Evolutionary conservation across 2,888 invertebrate species (phyloP).

Genomic region (Amorpha juglandis): DNA sequence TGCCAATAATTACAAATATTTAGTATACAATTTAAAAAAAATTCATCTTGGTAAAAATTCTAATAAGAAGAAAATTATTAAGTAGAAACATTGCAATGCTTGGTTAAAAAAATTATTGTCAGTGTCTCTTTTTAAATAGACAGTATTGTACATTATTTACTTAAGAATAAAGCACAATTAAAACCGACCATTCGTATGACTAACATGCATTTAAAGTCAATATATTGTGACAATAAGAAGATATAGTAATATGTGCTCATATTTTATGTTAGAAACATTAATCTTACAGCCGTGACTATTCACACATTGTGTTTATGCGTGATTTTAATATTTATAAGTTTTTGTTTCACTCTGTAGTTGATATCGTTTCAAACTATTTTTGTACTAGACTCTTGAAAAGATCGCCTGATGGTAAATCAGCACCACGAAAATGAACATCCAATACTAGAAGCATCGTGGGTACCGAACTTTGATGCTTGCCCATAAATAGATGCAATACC

Average conservation of each 20-base stretch:
- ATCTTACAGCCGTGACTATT: neutral
- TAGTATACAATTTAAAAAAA: too few relatives aligned
- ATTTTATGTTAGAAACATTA: neutral
- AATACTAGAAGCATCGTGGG: too few relatives aligned
- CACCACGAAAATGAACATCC: too few relatives aligned
- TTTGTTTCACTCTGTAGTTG: neutral
- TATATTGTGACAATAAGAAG: constrained; percentile 5
- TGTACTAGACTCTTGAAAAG: too few relatives aligned
- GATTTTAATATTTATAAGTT: neutral
- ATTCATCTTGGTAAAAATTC: neutral
- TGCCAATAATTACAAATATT: too few relatives aligned
- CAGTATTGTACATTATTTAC: neutral
- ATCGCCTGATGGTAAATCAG: too few relatives aligned
- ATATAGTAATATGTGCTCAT: neutral
- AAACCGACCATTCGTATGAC: neutral
- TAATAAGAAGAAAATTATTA: neutral
- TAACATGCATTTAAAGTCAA: neutral
- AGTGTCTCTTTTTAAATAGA: neutral
- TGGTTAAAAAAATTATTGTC: neutral
- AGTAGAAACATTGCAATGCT: neutral
- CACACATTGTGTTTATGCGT: constrained; percentile 4
- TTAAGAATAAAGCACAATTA: neutral
- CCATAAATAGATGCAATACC: too few relatives aligned
- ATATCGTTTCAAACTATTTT: too few relatives aligned
- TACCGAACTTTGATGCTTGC: too few relatives aligned